Conservation (phyloP, 1,140 invertebrate genomes). For the Drosophila aff. region DNA sequence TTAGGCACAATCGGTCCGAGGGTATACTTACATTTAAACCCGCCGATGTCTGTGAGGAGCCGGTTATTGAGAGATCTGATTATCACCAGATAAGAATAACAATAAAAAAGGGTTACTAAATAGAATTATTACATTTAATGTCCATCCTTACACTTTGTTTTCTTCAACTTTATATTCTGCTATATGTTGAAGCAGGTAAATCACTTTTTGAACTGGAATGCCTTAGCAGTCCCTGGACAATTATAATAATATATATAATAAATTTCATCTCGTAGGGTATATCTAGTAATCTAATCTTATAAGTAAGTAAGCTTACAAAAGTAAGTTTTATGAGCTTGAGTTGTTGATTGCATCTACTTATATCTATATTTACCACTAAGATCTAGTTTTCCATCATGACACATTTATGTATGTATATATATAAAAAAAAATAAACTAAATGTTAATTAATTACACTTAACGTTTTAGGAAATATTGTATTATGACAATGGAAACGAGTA, state of each 20-base stretch:
- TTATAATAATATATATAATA: no score
- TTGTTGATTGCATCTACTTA: conserved; percentile 8
- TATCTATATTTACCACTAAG: neutral
- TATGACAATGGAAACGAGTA: neutral
- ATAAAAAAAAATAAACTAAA: no score
- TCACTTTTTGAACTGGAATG: conserved; percentile 5
- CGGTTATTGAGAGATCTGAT: no score
- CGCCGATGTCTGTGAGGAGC: no score
- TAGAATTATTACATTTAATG: conserved; percentile 9
- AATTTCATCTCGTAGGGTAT: neutral
- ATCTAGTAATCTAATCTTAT: conserved; percentile 6
- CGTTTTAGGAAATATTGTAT: neutral
- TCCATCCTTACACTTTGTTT: conserved; percentile 4
- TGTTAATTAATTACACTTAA: neutral
- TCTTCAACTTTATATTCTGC: conserved; percentile 1
- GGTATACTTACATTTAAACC: no score
- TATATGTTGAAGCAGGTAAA: neutral
- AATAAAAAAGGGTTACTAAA: neutral
- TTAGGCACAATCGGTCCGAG: no score
- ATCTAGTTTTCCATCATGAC: neutral
- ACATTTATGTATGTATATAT: neutral
- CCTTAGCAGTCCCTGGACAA: conserved; percentile 3
- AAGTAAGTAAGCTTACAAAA: conserved; percentile 7
- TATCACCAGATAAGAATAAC: no score
- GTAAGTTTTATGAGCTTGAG: conserved; percentile 7